Evolutionary conservation across 2,888 invertebrate species (phyloP), one percentile per base, ranked within the genome.

Genomic region (Sabatieria punctata): DNA sequence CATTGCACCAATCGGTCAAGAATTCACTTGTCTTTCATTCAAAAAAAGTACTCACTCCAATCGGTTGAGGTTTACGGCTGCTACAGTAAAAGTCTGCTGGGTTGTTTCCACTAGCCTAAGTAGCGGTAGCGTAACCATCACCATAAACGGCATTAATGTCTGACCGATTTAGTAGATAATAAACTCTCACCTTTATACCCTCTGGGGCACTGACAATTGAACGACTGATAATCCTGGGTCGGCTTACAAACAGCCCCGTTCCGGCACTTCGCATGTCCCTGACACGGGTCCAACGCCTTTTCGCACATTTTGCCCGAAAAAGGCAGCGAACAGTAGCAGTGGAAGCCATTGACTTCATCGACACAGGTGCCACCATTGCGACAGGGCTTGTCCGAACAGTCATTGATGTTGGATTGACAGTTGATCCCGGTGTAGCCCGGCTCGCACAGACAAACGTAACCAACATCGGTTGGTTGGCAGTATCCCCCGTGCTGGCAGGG

Each of bases 361-460:
- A 46, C 38, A 43, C 55, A 57, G 26, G 35, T 45, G n/a, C 89
- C 91, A 0, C 84, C 85, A 61, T 91, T 88, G 51, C 82, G 75
- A 66, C 91, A 91, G 0, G 89, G 89, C 68, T 85, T 85, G 63
- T 82, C 83, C 68, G 83, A 82, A 66, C 91, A 93, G 59, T 91
- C 89, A 69, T 89, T 86, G 55, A 86, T 82, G 65, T 88, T 86
- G 60, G 83, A 79, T 68, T 89, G 86, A 66, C 93, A 93, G 66
- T 85, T 85, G 18, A 75, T 73, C 0, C 91, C 91, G 59, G 88
- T 84, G 0, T 86, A 91, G 0, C 88, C 88, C 0, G 84, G 79
- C 55, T 80, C 78, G 64, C 91, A 93, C 49, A 82, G 76, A 60
- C 91, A 93, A 59, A 81, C 79, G 68, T 52, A 60, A 4, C 80